Percentiles rank a stretch among this genome's conserved stretches.
Evolutionary conservation across 2,888 invertebrate genomes (phyloP).

Genomic region (Scaptomyza caliginosa): DNA sequence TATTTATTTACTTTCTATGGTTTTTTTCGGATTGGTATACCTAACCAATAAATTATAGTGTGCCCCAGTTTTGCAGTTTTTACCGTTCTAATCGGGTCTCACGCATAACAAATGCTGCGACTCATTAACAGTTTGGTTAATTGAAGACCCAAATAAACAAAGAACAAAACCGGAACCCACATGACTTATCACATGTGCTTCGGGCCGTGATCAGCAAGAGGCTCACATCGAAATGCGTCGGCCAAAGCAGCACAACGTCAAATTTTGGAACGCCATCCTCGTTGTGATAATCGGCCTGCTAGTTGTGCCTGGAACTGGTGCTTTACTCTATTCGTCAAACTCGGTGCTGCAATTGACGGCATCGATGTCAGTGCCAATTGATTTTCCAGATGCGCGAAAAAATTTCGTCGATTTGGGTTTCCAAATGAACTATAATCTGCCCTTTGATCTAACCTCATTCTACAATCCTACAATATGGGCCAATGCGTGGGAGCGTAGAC

Average conservation of each 20-base stretch:
- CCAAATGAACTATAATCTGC: constrained; percentile 83
- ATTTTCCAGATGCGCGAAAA: constrained; percentile 67
- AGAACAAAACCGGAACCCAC: constrained; percentile 7
- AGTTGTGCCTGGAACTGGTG: constrained; percentile 1
- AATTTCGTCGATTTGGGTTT: constrained; percentile 81
- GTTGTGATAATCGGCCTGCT: constrained; percentile 8
- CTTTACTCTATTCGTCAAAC: constrained; percentile 49
- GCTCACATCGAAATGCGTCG: constrained; percentile 57
- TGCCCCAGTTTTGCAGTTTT: constrained; percentile 34
- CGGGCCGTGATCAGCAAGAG: neutral
- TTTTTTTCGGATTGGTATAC: constrained; percentile 15
- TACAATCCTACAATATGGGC: constrained; percentile 79
- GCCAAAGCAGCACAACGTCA: constrained; percentile 38
- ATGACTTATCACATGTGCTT: constrained; percentile 19
- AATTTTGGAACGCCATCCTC: constrained; percentile 17
- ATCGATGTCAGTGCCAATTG: constrained; percentile 78
- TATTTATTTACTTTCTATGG: constrained; percentile 14
- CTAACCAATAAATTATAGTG: neutral
- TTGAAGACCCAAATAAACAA: constrained; percentile 61
- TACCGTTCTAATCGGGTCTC: constrained; percentile 59
- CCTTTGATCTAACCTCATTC: constrained; percentile 69
- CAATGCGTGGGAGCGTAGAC: constrained; percentile 52
- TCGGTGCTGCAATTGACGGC: constrained; percentile 64
- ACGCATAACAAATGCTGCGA: constrained; percentile 52
- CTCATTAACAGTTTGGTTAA: constrained; percentile 64